These are phyloP conservation scores for Bergia sp. DNA, from an alignment of 92 coral and sea anemone genomes.

Conservation along the genomic window DNA sequence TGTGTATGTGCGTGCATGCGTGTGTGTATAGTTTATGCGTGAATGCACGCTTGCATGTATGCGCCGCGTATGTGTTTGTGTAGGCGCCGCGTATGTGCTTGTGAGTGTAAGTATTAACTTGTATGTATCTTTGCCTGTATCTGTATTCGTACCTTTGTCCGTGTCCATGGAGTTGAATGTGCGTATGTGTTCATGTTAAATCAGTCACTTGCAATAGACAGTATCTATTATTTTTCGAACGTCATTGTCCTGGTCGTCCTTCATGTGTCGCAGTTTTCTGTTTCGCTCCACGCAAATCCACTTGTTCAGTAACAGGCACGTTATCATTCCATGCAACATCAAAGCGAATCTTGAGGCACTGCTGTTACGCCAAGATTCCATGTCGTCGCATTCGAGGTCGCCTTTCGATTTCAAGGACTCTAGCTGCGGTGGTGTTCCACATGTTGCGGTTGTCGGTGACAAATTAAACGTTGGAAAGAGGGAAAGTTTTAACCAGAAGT, in stretches of 20 bases:
- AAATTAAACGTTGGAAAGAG: too few relatives aligned
- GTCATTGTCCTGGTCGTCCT: slow-evolving; percentile 1
- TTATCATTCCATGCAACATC: too few relatives aligned
- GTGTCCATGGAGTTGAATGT: neutral
- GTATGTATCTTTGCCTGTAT: neutral
- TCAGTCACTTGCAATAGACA: slow-evolving; percentile 12
- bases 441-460: slow-evolving; percentile 3
- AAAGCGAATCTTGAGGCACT: slow-evolving; percentile 6
- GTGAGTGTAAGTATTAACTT: too few relatives aligned
- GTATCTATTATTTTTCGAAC: slow-evolving; percentile 32
- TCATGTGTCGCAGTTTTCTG: neutral
- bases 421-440: neutral
- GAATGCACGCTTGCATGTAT: too few relatives aligned
- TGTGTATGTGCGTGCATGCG: neutral
- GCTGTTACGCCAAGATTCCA: slow-evolving; percentile 32
- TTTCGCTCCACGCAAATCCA: too few relatives aligned
- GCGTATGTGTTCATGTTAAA: neutral
- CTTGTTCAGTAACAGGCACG: too few relatives aligned
- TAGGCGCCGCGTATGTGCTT: too few relatives aligned
- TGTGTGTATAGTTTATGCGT: too few relatives aligned
- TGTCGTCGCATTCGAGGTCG: slow-evolving; percentile 36
- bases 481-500: too few relatives aligned
- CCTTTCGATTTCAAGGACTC: slow-evolving; percentile 16
- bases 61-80: too few relatives aligned
- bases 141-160: neutral